Base-by-base conservation (phyloP, 2,888 invertebrate species). In the Cerastoderma edule region DNA sequence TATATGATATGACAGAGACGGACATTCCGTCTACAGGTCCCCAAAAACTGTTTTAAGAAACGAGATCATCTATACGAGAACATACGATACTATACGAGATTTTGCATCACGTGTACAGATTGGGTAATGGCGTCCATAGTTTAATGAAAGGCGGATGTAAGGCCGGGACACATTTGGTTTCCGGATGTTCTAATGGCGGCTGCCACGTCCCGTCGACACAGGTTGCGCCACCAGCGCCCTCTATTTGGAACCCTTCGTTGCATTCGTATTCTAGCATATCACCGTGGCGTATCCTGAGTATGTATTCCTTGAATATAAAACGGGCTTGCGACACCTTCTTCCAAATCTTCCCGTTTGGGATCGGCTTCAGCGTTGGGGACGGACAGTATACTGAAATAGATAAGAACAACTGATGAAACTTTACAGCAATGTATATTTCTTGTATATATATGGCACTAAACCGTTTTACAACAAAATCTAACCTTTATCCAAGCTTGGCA, bases 201-300 rank as follows among this genome's bases (percentile, higher is more conserved):
- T 97, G 96, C 99, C 99, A 99, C 76, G 95, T 95, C 0, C 98
- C 98, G 8, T 97, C 97, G 32, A 99, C 95, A 88, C 99, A 99
- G 0, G 98, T 99, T 0, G 99, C 98, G 85, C 95, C 95, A 0
- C 97, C 96, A 83, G 95, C 95, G 1, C 98, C 98, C 30, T 95
- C 95, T 32, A 98, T 92, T 0, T 97, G 96, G 89, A 96, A 98
- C 0, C 98, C 98, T 89, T 96, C 96, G 86, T 98, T 96, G 90
- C 98, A 99, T 89, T 98, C 98, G 92, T 97, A 99, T 96, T 97
- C 97, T 71, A 93, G 91, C 27, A 88, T 82, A 57, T 88, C 87
- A 33, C 91, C 90, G 67, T 92, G 92, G n/a, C 84, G 83, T 32
- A 91, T 89, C 30, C 85, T 81, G 8, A 77, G 77, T 0, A 99